Base-by-base conservation (phyloP, 2,888 invertebrate genomes). In the Gymnoscelis rufifasciata region DNA sequence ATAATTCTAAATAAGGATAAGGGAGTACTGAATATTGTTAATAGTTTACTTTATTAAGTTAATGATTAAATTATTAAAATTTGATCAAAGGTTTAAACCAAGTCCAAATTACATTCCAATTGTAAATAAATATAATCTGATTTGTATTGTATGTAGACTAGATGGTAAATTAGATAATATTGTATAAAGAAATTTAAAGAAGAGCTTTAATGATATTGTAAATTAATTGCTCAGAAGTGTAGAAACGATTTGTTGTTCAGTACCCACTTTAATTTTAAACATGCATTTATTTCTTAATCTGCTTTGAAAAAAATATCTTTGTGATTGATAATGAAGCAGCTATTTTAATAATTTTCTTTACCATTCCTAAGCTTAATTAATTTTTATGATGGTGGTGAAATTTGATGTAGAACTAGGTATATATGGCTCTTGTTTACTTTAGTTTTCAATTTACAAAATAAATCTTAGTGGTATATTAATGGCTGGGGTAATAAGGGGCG, bases 41-140 rank as follows among this genome's bases (percentile, higher is more conserved):
- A 47, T 71, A 71, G 66, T 64, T 70, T 71, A 62, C 59, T 70
- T 68, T 67, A 62, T 54, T 68, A 71, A 71, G 66, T 69, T 72
- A 66, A 64, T 67, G 74, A 54, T 66, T 36, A 52, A 70, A 68
- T 64, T 68, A 66, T 74, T 19, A 3, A 19, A 19, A 74, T 70
- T 76, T 74, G 64, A 71, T 71, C 66, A 71, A 71, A 68, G 71
- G 74, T 82, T 72, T 75, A 72, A 19, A 69, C 60, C 62, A 68
- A 79, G 87, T 87, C 86, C 82, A 87, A 78, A 77, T 76, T 74
- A 86, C 87, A 87, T 87, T 87, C 87, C 87, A 84, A 52, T 52
- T 53, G 74, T 74, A 78, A 77, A 65, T 86, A 83, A 64, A 82
- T 83, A 83, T 44, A 47, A n/a, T n/a, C n/a, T 47, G 41, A 51